Percentiles rank a stretch among this genome's conserved stretches.
Evolutionary conservation across 2,888 invertebrate species (phyloP).

Genomic region (Mimas tiliae): DNA sequence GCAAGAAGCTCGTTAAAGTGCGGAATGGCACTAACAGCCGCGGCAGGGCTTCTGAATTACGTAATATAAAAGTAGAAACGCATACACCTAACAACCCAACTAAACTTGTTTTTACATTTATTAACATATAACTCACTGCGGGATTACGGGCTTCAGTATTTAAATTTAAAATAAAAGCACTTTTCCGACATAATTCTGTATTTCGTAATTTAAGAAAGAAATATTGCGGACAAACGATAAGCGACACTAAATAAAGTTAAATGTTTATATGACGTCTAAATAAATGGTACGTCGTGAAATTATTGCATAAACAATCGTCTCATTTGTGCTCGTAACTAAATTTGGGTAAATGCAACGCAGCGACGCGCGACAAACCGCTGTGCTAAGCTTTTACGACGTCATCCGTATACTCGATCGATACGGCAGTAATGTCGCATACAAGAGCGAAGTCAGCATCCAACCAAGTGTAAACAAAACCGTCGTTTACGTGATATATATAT

Average conservation of each 20-base stretch:
- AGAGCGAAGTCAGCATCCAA: neutral
- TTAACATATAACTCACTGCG: neutral
- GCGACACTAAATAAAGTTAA: neutral
- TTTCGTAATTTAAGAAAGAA: slow-evolving; percentile 18
- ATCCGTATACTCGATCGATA: slow-evolving; percentile 17
- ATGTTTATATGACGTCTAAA: neutral
- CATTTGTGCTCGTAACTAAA: slow-evolving; percentile 11
- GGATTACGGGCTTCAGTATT: neutral
- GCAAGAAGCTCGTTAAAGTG: slow-evolving; percentile 16
- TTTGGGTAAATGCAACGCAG: slow-evolving; percentile 4
- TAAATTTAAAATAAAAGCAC: slow-evolving; percentile 7
- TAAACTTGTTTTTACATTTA: neutral
- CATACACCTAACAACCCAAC: neutral
- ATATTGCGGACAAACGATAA: neutral
- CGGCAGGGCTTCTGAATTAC: neutral
- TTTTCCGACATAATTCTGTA: slow-evolving; percentile 16
- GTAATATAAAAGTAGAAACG: neutral
- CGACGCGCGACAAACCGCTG: slow-evolving; percentile 17
- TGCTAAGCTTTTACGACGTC: slow-evolving; percentile 23
- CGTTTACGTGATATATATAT: too few relatives aligned
- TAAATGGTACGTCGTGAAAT: neutral
- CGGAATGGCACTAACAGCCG: slow-evolving; percentile 15
- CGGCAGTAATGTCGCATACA: neutral
- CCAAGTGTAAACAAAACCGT: too few relatives aligned
- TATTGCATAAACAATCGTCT: neutral